Percentiles rank a stretch among this genome's conserved stretches.
phyloP scores from a whole-genome alignment of 2,113 vertebrate species.

The Camarhynchus parvulus region DNA sequence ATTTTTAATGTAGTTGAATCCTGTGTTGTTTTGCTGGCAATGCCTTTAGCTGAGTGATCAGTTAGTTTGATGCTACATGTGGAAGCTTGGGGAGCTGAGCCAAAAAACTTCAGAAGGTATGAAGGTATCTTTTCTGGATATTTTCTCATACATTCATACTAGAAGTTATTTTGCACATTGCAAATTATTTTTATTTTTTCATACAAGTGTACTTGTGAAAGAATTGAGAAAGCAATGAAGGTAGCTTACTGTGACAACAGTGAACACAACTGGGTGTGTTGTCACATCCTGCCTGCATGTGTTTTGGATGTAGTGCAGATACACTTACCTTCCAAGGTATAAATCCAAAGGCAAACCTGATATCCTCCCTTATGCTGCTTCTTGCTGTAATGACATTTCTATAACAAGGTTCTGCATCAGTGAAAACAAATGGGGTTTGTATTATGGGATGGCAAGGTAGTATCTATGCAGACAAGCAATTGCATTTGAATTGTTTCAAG shows the following conservation, averaged over 20 bases:
- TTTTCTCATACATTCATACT: neutral
- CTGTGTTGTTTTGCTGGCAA: neutral
- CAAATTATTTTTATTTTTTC: neutral
- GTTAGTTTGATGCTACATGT: neutral
- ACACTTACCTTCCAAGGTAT: neutral
- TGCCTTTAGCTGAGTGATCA: neutral
- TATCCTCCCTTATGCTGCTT: neutral
- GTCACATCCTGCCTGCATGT: fast-evolving
- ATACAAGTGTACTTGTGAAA: neutral
- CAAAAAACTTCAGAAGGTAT: neutral
- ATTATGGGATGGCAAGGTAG: neutral
- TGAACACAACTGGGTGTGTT: neutral
- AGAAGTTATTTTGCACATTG: neutral
- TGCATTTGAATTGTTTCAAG: neutral
- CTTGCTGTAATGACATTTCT: neutral
- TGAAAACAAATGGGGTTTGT: neutral
- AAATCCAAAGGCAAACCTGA: neutral
- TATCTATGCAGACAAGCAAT: neutral
- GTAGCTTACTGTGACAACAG: neutral
- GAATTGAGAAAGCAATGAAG: neutral
- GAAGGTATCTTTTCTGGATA: neutral
- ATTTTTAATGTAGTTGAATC: neutral
- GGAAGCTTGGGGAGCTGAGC: neutral
- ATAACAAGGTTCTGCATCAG: neutral
- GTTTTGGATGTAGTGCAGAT: neutral